Base-by-base conservation (phyloP, 1,140 invertebrate genomes). In the Cydia fagiglandana region DNA sequence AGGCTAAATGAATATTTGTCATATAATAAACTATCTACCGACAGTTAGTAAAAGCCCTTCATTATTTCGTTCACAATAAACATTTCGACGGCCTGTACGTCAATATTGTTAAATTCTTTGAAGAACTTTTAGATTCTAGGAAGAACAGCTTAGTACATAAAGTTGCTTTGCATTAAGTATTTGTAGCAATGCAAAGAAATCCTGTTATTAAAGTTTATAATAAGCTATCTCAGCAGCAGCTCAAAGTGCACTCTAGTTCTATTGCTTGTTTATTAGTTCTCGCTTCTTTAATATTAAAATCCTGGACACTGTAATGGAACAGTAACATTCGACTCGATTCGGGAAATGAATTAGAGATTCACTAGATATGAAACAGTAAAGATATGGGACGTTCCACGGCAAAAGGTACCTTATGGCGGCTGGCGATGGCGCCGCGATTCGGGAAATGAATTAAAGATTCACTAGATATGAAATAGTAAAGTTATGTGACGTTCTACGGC, bases 131-230 rank as follows among this genome's bases (percentile, higher is more conserved):
- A 17, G 53, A 6, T 61, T 24, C 56, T 3, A 12, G 20, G 50
- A 15, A 56, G 5, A 61, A 61, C 56, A 24, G 20, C 2, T 61
- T 61, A 24, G 24, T 61, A 2, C 24, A 61, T 61, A 61, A 10
- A 61, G 56, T 24, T 3, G 17, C 56, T 61, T 61, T 61, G 20
- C 17, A 20, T n/a, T 12, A 17, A 50, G 9, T 34, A 20, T 34
- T 17, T 70, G 7, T 17, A 70, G 66, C n/a, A n/a, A 0, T 34
- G 15, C 13, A 38, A 38, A 70, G 66, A 70, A 38, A 70, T 70
- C n/a, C n/a, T n/a, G 30, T 70, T 70, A 38, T 70, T 70, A 70
- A 41, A 70, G 28, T 70, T 70, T 41, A 6, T 41, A 70, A 70
- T 70, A 70, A 70, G 30, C n/a, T 38, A 53, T 53, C 15, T n/a